phyloP scores from a whole-genome alignment of 2,113 vertebrate genomes.

The Brachypodius melanocephalos region DNA sequence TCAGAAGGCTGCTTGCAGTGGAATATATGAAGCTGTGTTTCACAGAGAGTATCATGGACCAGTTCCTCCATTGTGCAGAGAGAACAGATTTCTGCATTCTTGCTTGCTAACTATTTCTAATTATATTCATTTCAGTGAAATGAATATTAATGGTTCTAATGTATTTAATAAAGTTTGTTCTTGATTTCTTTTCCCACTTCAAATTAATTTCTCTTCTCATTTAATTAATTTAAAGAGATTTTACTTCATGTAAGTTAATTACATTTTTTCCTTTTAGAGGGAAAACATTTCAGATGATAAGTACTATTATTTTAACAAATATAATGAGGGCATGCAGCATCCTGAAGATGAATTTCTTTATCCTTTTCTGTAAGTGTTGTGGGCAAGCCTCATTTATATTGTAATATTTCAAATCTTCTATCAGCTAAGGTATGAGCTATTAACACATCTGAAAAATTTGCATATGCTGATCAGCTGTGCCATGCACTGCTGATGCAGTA shows the following conservation, averaged over 20 bases:
- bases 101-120: conserved; percentile 26
- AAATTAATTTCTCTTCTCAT: conserved; percentile 64
- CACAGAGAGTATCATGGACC: background rate
- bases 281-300: background rate
- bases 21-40: background rate
- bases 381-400: background rate
- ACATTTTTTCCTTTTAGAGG: conserved; percentile 28
- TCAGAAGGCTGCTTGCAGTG: background rate
- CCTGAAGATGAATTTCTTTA: background rate
- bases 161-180: conserved; percentile 54
- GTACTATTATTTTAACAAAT: conserved; percentile 15
- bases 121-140: conserved; percentile 41
- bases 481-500: background rate
- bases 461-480: background rate
- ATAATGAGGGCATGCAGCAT: background rate
- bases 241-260: conserved; percentile 59
- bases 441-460: background rate
- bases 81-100: background rate
- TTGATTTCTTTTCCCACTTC: conserved; percentile 48
- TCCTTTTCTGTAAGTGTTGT: background rate
- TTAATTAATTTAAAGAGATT: conserved; percentile 69
- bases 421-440: background rate
- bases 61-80: background rate
- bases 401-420: background rate
- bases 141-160: conserved; percentile 63